Evolutionary conservation across 30 jellyfish, hydroid and myxozoan species (phyloP).

Genomic region (Nemopilema nomurai): DNA sequence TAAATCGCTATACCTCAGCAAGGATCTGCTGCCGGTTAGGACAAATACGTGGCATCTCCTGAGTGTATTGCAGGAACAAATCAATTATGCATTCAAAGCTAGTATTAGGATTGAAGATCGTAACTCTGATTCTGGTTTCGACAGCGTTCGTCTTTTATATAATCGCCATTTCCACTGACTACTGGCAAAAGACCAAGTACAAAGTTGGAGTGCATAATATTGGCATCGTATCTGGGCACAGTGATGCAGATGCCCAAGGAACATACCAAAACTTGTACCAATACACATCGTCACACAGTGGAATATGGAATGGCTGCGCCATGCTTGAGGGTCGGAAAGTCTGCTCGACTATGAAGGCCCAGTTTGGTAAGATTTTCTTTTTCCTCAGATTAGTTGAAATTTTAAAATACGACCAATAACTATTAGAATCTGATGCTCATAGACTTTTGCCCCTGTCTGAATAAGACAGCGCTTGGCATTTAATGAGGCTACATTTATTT

Average conservation of each 20-base stretch:
- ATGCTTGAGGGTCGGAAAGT: constrained; percentile 17
- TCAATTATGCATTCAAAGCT: constrained; percentile 33
- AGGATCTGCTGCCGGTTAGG: no score
- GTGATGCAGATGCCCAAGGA: neutral
- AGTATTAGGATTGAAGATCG: constrained; percentile 44
- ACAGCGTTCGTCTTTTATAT: constrained; percentile 66
- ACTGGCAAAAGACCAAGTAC: constrained; percentile 86
- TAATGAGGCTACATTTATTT: no score
- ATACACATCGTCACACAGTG: constrained; percentile 66
- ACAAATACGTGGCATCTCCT: neutral
- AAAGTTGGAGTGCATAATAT: constrained; percentile 43
- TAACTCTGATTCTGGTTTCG: constrained; percentile 46
- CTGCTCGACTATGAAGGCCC: constrained; percentile 34
- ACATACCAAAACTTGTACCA: constrained; percentile 21
- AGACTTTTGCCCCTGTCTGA: no score
- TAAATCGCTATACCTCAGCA: neutral
- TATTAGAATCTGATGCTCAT: no score
- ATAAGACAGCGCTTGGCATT: no score
- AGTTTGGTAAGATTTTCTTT: constrained; percentile 10
- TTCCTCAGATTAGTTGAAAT: no score
- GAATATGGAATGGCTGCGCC: constrained; percentile 72
- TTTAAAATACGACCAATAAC: no score
- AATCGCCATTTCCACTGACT: constrained; percentile 75
- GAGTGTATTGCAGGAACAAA: neutral
- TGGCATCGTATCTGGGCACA: constrained; percentile 20